Evolutionary conservation across 2,113 vertebrate species (phyloP).

Genomic region (Spea bombifrons): DNA sequence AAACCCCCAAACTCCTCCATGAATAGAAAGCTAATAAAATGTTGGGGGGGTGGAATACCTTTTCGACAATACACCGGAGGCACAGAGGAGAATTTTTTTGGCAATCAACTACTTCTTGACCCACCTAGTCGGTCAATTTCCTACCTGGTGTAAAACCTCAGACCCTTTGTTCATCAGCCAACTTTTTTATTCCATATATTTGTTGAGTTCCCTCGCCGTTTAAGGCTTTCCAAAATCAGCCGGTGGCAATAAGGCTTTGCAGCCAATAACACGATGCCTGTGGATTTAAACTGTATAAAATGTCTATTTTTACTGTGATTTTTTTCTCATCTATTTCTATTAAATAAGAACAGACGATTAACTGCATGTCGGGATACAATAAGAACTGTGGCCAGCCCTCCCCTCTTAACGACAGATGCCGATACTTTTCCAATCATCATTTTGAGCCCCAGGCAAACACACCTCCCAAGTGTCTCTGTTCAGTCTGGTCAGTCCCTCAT

Average conservation of each 20-base stretch:
- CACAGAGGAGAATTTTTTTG: slow-evolving; percentile 1
- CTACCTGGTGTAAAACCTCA: slow-evolving; percentile 4
- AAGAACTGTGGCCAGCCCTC: not conserved
- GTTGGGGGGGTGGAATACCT: not conserved
- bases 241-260: not conserved
- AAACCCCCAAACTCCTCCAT: not conserved
- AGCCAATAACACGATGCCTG: not conserved
- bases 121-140: not conserved
- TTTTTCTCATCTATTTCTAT: not conserved
- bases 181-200: not conserved
- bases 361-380: not conserved
- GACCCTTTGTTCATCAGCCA: not conserved
- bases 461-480: too few relatives aligned
- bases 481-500: too few relatives aligned
- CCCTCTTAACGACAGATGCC: too few relatives aligned
- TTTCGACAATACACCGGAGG: not conserved
- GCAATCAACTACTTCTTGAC: not conserved
- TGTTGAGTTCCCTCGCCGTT: not conserved
- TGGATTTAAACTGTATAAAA: not conserved
- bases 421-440: too few relatives aligned
- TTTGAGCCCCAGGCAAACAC: too few relatives aligned
- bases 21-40: slow-evolving; percentile 10
- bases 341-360: not conserved
- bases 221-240: not conserved
- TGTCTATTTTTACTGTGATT: not conserved